Base-by-base conservation (phyloP, 2,113 vertebrate genomes). In the Poicephalus meyeri region DNA sequence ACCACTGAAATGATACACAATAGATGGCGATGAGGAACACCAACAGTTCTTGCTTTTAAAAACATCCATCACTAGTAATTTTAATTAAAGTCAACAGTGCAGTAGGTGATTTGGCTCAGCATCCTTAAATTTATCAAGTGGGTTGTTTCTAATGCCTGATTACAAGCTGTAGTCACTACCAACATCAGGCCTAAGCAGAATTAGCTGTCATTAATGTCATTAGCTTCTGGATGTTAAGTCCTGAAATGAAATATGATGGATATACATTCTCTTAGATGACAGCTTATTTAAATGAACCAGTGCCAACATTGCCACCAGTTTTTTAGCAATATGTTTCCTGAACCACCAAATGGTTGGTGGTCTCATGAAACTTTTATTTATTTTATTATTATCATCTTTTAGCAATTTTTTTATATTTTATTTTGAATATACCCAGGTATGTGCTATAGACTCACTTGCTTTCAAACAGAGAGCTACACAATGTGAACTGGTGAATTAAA, bases 51-150 rank as follows among this genome's bases (percentile, higher is more conserved):
- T 87, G 86, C 86, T 90, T 94, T 93, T 88, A 88, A 86, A 90
- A 80, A 39, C 88, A 95, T 77, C 4, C 0, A 84, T 92, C 80
- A 79, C 4, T 1, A 69, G 86, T 86, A 90, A 86, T 89, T 86
- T 90, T 80, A 95, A 96, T 94, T 96, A 71, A 93, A 96, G 80
- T 25, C 77, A 96, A 63, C 68, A 71, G 46, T 35, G 5, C 68
- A 89, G 53, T 28, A 60, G 77, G 69, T 72, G 90, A 88, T 90
- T 92, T 94, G 86, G 88, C 76, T 90, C 80, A 61, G 76, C 53
- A 47, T 29, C 82, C 69, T 55, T 26, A 21, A 84, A 91, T 92
- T 84, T 78, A 91, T 91, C 86, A 88, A 71, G 72, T 23, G 52
- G 61, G 65, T n/a, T 76, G 50, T 69, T 94, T 64, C 80, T 47